A percentile compares a stretch with the other conserved stretches of the same genome.
Conservation (phyloP, 2,888 invertebrate genomes). For the Ephialtes manifestator region DNA sequence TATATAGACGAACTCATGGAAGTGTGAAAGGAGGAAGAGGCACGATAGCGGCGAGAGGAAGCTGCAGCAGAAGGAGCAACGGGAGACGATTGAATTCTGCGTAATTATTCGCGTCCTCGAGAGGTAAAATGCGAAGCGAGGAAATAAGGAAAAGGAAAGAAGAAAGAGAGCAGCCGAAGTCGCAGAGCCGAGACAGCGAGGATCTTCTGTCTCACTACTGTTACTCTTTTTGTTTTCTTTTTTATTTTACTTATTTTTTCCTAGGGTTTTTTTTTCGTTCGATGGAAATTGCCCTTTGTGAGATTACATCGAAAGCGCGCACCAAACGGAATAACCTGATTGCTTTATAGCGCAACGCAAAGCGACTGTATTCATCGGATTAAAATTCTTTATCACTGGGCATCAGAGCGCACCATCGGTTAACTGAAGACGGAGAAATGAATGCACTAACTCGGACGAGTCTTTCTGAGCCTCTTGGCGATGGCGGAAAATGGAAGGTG, state of each 20-base stretch:
- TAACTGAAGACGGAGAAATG: conserved; percentile 13
- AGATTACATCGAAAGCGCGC: conserved; percentile 62
- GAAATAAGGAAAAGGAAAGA: conserved; percentile 17
- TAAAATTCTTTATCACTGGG: conserved; percentile 57
- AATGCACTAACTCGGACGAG: not conserved
- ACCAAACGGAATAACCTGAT: conserved; percentile 66
- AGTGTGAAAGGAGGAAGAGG: conserved; percentile 31
- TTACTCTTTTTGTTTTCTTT: conserved; percentile 37
- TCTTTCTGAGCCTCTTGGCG: not conserved
- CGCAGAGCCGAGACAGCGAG: conserved; percentile 24
- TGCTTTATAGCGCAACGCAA: conserved; percentile 49
- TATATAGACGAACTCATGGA: conserved; percentile 51
- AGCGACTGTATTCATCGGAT: conserved; percentile 63
- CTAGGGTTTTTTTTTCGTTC: conserved; percentile 40
- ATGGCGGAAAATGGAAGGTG: not conserved
- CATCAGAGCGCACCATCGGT: conserved; percentile 44
- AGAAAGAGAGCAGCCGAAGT: conserved; percentile 14
- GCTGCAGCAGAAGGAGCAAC: not conserved
- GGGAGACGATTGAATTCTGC: conserved; percentile 65
- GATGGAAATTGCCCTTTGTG: conserved; percentile 69
- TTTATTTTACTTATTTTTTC: not conserved
- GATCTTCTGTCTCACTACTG: conserved; percentile 32
- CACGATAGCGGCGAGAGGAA: not conserved
- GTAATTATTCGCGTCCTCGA: conserved; percentile 67
- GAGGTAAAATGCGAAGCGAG: conserved; percentile 50